Conservation (phyloP, 1,140 invertebrate species). For the Stenopsyche tienmushanensis region DNA sequence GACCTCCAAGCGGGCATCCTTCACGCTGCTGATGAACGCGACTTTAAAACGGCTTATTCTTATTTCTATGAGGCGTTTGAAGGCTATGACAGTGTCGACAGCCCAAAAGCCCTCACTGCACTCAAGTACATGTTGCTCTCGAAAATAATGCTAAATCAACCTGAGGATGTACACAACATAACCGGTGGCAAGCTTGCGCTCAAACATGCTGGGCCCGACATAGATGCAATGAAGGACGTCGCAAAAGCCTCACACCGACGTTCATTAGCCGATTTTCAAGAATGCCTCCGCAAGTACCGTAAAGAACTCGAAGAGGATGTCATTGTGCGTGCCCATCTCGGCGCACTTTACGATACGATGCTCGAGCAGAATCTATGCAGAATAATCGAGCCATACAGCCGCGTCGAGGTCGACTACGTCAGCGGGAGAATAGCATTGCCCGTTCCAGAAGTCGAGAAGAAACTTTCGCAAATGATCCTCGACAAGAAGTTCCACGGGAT, state of each 20-base stretch:
- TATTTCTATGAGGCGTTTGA: slow-evolving; percentile 99
- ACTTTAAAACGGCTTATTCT: slow-evolving; percentile 99
- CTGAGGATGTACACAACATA: slow-evolving; percentile 95
- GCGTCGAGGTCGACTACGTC: slow-evolving; percentile 81
- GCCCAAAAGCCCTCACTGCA: slow-evolving; percentile 86
- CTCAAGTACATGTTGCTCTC: slow-evolving; percentile 99
- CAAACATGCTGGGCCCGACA: slow-evolving; percentile 92
- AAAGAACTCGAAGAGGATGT: slow-evolving; percentile 93
- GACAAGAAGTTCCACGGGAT: slow-evolving; percentile 98
- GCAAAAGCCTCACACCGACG: slow-evolving; percentile 94
- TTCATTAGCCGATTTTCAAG: slow-evolving; percentile 94
- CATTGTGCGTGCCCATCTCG: slow-evolving; percentile 94
- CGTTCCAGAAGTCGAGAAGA: slow-evolving; percentile 93
- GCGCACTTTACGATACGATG: slow-evolving; percentile 97
- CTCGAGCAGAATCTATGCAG: slow-evolving; percentile 98
- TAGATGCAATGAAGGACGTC: slow-evolving; percentile 97
- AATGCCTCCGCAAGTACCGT: slow-evolving; percentile 82
- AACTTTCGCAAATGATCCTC: slow-evolving; percentile 99
- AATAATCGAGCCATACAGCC: slow-evolving; percentile 98
- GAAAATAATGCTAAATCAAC: slow-evolving; percentile 95
- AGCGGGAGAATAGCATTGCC: slow-evolving; percentile 76
- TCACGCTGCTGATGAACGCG: slow-evolving; percentile 98
- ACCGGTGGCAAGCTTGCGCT: slow-evolving; percentile 95
- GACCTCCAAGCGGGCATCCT: slow-evolving; percentile 98
- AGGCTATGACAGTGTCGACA: slow-evolving; percentile 95